These are phyloP conservation scores for Bubo scandiacus DNA, from an alignment of 2,113 vertebrate genomes.

Conservation along the genomic window DNA sequence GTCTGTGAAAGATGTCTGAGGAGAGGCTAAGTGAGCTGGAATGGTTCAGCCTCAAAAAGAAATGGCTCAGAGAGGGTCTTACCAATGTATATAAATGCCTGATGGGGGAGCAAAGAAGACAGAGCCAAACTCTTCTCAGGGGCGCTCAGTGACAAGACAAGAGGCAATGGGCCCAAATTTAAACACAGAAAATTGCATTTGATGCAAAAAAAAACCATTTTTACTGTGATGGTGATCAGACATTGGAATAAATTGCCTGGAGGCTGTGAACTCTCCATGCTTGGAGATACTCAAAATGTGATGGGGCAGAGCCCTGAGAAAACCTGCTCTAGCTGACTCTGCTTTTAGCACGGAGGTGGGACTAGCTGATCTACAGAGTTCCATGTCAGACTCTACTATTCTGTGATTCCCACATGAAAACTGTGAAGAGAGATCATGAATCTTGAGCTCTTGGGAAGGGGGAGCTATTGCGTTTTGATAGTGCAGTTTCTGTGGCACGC, in stretches of 20 bases:
- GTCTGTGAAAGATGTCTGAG: background rate
- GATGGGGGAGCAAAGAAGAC: background rate
- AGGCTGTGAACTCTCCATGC: background rate
- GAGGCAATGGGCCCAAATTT: background rate
- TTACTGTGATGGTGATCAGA: background rate
- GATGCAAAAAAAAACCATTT: background rate
- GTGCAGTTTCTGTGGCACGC: rapidly evolving
- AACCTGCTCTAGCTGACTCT: background rate
- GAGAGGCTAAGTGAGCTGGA: background rate
- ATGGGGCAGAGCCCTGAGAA: background rate
- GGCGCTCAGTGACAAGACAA: background rate
- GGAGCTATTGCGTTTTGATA: background rate
- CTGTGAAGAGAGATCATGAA: background rate
- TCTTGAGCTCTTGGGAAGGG: background rate
- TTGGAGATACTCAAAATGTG: background rate
- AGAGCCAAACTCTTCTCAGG: background rate
- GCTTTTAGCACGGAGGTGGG: background rate
- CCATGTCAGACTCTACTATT: background rate
- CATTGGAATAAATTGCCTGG: background rate
- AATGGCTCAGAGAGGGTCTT: background rate
- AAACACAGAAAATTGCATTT: background rate
- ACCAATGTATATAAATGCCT: background rate
- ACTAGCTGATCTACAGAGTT: background rate
- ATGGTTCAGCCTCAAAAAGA: background rate
- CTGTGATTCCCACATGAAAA: background rate